A percentile compares a stretch with the other conserved stretches of the same genome.
Evolutionary conservation across 2,113 vertebrate genomes (phyloP).

Genomic region (Lathamus discolor): DNA sequence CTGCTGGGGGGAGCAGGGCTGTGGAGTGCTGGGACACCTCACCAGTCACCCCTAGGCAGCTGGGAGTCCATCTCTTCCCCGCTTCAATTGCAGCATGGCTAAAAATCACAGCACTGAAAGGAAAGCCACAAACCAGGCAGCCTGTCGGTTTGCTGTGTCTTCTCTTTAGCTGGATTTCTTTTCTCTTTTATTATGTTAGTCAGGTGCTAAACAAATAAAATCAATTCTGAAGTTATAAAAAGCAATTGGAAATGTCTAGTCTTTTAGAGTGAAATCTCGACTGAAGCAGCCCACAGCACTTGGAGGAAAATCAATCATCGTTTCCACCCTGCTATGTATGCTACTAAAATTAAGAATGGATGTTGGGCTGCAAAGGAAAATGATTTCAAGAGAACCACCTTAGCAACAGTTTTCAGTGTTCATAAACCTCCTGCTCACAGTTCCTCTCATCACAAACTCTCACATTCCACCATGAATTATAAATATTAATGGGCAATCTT

Average conservation of each 20-base stretch:
- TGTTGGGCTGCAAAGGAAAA: constrained; percentile 60
- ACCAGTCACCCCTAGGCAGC: not conserved
- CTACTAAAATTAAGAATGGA: constrained; percentile 73
- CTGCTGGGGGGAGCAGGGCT: not conserved
- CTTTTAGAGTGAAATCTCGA: constrained; percentile 67
- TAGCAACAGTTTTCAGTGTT: constrained; percentile 51
- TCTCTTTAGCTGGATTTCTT: not conserved
- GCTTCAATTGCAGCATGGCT: not conserved
- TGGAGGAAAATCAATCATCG: constrained; percentile 72
- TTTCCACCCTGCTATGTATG: constrained; percentile 60
- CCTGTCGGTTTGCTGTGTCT: not conserved
- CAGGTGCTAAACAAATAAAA: constrained; percentile 72
- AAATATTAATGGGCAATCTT: constrained; percentile 52
- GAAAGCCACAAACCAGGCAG: not conserved
- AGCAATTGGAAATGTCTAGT: constrained; percentile 74
- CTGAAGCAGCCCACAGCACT: constrained; percentile 62
- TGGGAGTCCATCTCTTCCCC: not conserved
- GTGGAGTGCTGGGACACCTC: not conserved
- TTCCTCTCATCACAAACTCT: constrained; percentile 42
- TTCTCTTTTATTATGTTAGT: constrained; percentile 26
- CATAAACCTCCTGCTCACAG: constrained; percentile 40
- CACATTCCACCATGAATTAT: constrained; percentile 56
- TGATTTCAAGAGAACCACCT: constrained; percentile 62
- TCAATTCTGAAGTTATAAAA: constrained; percentile 70
- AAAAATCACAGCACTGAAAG: not conserved